phyloP scores from a whole-genome alignment of 2,797 vertebrate species.

The Microctenopoma lineatum region DNA sequence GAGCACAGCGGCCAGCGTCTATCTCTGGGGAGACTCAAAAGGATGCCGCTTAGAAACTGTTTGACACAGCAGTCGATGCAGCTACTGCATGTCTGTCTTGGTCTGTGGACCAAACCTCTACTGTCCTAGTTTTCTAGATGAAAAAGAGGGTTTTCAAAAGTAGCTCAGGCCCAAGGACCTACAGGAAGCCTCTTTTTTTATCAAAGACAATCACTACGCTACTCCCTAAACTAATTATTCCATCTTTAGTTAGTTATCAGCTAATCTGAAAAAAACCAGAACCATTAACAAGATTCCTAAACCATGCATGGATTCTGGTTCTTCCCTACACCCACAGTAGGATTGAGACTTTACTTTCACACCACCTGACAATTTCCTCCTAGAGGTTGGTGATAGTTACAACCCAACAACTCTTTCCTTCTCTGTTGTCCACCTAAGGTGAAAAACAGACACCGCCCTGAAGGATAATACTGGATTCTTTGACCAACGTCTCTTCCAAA shows the following conservation, averaged over 20 bases:
- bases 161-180: background rate
- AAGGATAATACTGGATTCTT: too few relatives aligned
- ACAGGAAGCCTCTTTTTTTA: too few relatives aligned
- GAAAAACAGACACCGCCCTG: too few relatives aligned
- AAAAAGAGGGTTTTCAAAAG: background rate
- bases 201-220: background rate
- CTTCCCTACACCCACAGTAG: too few relatives aligned
- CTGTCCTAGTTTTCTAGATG: background rate
- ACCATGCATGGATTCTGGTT: too few relatives aligned
- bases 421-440: too few relatives aligned
- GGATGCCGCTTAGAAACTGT: background rate
- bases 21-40: constrained; percentile 30
- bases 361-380: too few relatives aligned
- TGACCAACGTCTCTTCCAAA: too few relatives aligned
- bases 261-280: background rate
- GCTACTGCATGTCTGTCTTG: background rate
- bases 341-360: too few relatives aligned
- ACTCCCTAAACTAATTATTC: background rate
- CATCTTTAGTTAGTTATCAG: background rate
- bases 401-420: too few relatives aligned
- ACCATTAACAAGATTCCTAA: too few relatives aligned
- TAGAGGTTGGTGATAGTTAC: too few relatives aligned
- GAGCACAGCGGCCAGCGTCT: constrained; percentile 36
- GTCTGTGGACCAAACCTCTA: background rate
- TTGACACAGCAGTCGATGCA: background rate